Base-by-base conservation (phyloP, 2,888 invertebrate species). In the Tuberolachnus salignus region DNA sequence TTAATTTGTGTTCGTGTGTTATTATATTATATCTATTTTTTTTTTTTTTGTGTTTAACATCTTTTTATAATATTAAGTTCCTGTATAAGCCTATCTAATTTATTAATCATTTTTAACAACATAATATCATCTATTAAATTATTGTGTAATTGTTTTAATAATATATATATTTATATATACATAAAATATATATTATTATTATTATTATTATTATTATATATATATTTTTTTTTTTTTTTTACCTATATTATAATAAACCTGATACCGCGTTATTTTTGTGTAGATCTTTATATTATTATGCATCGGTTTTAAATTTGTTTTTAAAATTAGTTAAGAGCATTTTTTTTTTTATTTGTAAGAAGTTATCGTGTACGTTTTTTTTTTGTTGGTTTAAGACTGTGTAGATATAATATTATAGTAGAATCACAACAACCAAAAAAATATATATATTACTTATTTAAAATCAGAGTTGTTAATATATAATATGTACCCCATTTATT, bases 21-120 rank as follows among this genome's bases (percentile, higher is more conserved):
- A 78, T 67, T 66, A 53, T 66, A 53, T 44, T 57, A 34, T 59
- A 19, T 61, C 19, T 57, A n/a, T 73, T 73, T 61, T 34, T 71
- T 26, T 73, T 73, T 61, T 59, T 59, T 59, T 72, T 55, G 14
- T 63, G 61, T 51, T 34, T 74, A 51, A 67, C 59, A 59, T 67
- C 0, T 21, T 78, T 78, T 59, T 75, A 55, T 49, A 21, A 21
- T 57, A 49, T 67, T 78, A 67, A 78, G 67, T 78, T 78, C 75
- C 75, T 78, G 57, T 78, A 42, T 66, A 64, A 66, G 55, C 55
- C 66, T 55, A 46, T 75, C 10, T 75, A 66, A 75, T 75, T 57
- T 75, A 75, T 75, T 53, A 21, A 63, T 72, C 6, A 16, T 70
- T 55, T 34, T 55, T 46, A 59, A 71, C 72, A 61, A 73, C n/a